Conservation (phyloP, 2,113 vertebrate genomes). For the Euleptes europaea region DNA sequence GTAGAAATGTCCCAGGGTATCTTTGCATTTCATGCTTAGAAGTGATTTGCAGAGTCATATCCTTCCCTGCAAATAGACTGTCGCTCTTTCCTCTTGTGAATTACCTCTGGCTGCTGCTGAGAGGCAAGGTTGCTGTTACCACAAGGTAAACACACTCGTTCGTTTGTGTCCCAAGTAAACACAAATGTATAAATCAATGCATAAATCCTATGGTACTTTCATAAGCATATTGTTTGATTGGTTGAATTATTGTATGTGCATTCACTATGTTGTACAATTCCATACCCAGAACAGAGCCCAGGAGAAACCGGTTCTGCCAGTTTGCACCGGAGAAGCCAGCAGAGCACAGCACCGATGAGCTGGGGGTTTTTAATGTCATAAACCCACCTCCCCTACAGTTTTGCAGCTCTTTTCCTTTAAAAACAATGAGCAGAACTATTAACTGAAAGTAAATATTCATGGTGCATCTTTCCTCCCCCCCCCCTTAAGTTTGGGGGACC, state of each 20-base stretch:
- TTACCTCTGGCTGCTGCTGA: neutral
- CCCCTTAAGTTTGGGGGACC: neutral
- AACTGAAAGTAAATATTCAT: neutral
- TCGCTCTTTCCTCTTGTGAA: neutral
- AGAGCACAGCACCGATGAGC: neutral
- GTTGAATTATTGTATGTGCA: neutral
- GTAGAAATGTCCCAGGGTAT: neutral
- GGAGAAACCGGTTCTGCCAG: neutral
- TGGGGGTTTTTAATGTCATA: neutral
- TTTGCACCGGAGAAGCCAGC: neutral
- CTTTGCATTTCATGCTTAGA: neutral
- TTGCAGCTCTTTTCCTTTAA: neutral
- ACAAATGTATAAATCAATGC: neutral
- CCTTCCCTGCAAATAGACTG: neutral
- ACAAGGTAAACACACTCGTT: neutral
- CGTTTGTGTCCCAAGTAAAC: neutral
- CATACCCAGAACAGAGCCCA: neutral
- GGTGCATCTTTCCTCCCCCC: neutral
- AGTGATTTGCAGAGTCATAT: neutral
- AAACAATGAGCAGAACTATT: neutral
- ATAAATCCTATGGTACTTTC: too few relatives aligned
- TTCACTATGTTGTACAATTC: neutral
- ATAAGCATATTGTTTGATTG: neutral
- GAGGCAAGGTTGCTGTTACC: neutral
- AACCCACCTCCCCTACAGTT: too few relatives aligned